Percentiles rank a stretch among this genome's conserved stretches.
Evolutionary conservation across 2,797 vertebrate genomes (phyloP).

Genomic region (Balearica regulorum): DNA sequence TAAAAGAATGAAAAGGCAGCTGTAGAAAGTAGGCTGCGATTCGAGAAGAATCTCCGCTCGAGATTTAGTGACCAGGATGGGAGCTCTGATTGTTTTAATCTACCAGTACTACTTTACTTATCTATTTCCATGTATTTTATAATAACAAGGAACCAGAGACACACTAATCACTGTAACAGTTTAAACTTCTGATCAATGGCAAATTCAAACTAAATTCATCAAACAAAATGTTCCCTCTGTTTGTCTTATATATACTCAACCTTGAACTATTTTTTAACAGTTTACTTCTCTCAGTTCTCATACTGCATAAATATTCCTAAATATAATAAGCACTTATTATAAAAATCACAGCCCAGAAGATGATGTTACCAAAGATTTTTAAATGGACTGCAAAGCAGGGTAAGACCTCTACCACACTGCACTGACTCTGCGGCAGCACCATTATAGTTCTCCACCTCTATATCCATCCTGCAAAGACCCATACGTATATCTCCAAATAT

Average conservation of each 20-base stretch:
- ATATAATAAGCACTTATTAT: not conserved
- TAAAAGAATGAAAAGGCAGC: not conserved
- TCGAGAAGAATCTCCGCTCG: fast-evolving
- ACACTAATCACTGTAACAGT: not conserved
- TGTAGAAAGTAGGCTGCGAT: not conserved
- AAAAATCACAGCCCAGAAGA: not conserved
- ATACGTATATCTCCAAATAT: fast-evolving
- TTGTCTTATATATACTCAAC: not conserved
- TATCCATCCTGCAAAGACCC: not conserved
- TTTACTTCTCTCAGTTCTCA: not conserved
- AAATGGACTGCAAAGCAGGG: not conserved
- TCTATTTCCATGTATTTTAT: not conserved
- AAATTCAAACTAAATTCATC: not conserved
- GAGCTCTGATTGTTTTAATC: not conserved
- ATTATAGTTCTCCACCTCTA: not conserved
- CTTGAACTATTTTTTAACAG: not conserved
- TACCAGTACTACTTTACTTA: not conserved
- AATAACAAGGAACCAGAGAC: not conserved
- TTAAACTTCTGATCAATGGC: not conserved
- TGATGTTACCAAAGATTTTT: not conserved
- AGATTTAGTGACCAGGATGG: not conserved
- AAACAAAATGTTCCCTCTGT: not conserved
- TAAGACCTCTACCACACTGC: not conserved
- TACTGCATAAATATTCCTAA: not conserved
- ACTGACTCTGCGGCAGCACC: not conserved